A percentile compares a stretch with the other conserved stretches of the same genome.
phyloP scores from a whole-genome alignment of 2,888 invertebrate species.

The Dicyrtomina minuta region DNA sequence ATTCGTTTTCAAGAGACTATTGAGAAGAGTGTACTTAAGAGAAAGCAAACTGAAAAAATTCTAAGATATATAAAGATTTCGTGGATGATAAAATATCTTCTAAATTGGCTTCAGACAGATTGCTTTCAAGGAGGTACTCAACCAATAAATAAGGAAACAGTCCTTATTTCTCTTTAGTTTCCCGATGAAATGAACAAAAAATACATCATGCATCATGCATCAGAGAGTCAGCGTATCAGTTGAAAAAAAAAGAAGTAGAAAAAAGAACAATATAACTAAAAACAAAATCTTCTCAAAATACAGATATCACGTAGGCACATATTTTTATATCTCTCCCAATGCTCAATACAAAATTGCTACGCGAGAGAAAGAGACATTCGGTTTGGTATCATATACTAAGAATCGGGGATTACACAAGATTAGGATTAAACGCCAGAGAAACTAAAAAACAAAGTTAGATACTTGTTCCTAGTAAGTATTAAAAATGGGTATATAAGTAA shows the following conservation, averaged over 20 bases:
- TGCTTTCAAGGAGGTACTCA: constrained; percentile 22
- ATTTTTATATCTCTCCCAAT: too few species aligned
- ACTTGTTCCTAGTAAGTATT: too few species aligned
- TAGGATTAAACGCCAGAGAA: too few species aligned
- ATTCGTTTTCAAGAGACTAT: background rate
- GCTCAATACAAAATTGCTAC: too few species aligned
- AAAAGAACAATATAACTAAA: background rate
- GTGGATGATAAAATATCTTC: background rate
- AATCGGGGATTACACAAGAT: too few species aligned
- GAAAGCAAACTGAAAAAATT: background rate
- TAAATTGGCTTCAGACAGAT: constrained; percentile 26
- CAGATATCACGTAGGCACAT: background rate
- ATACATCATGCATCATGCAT: too few species aligned
- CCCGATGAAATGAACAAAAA: constrained; percentile 29
- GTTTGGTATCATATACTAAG: too few species aligned
- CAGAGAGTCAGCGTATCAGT: background rate
- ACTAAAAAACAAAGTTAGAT: too few species aligned
- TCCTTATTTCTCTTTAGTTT: constrained; percentile 25
- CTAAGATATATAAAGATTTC: too few species aligned
- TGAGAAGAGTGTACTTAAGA: background rate
- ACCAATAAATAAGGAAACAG: constrained; percentile 26
- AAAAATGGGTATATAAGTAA: too few species aligned
- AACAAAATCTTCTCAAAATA: background rate
- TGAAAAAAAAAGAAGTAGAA: too few species aligned
- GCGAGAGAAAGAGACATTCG: background rate